Evolutionary conservation across 92 coral and sea anemone species (phyloP).

Genomic region (Palythoa heliodiscus): DNA sequence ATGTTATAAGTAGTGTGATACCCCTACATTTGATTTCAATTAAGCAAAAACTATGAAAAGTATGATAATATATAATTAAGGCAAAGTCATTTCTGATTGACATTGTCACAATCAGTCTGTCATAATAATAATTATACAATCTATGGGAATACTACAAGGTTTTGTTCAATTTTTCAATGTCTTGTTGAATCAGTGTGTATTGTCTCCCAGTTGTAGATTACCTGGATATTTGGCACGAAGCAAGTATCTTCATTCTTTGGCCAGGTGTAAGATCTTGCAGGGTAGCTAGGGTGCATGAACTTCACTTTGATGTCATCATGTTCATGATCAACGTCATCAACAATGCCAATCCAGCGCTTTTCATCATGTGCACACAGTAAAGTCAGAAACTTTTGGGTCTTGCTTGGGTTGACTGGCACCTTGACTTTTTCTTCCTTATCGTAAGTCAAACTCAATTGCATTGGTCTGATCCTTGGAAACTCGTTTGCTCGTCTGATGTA

Average conservation of each 20-base stretch:
- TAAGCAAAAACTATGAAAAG: conserved; percentile 5
- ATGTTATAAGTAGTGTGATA: conserved; percentile 8
- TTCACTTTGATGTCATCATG: no score
- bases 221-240: neutral
- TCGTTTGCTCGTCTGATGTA: no score
- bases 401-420: neutral
- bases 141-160: conserved; percentile 29
- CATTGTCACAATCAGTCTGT: neutral
- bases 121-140: neutral
- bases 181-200: conserved; percentile 46
- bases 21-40: conserved; percentile 10
- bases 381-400: no score
- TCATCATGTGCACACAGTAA: no score
- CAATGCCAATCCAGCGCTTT: no score
- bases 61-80: neutral
- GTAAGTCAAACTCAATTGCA: conserved; percentile 46
- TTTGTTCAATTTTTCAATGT: conserved; percentile 47
- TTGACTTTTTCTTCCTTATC: conserved; percentile 31
- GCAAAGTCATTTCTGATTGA: no score
- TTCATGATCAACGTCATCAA: no score
- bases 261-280: no score
- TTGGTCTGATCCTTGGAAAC: conserved; percentile 30
- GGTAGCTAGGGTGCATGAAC: no score
- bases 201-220: conserved; percentile 50
- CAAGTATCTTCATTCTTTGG: no score